Evolutionary conservation across 2,797 vertebrate genomes (phyloP), one percentile per base, ranked within the genome.

Genomic region (Protonibea diacanthus): DNA sequence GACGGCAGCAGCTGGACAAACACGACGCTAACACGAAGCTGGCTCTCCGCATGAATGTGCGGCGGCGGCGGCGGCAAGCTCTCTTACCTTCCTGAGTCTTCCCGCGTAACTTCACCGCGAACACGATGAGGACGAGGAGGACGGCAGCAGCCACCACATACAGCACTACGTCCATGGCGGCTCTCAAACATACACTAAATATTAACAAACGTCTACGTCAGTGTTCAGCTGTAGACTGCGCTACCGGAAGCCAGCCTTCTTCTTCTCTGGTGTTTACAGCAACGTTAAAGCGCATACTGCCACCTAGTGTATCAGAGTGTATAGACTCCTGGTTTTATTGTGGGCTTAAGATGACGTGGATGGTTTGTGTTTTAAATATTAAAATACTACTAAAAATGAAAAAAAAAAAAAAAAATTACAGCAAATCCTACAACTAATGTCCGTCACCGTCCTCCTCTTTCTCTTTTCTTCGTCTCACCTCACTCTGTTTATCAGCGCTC

Each of bases 81-180:
- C 0, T 5, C 86, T 91, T 75, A 96, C 96, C 94, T 87, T 93
- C 83, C 17, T 91, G 86, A 2, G 91, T 86, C n/a, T 87, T 87
- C 91, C 44, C 88, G 11, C 94, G 92, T 20, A 95, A 11, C 71
- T 91, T 95, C 57, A 95, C 11, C 1, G 91, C 93, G 17, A 96
- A 94, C 23, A 89, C 5, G 0, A 96, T 92, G 2, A 96, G 83
- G 0, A 95, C 74, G 0, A 90, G 2, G 21, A 96, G 91, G n/a
- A 95, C 20, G 0, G 85, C 86, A 0, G 95, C 95, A 0, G 95
- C 94, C 3, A 81, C 38, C 0, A 94, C 12, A 71, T 95, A 96
- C 68, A 96, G 21, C 0, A 71, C 76, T 0, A 93, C 3, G 6
- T 96, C 96, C 96, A 96, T 96, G 1, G 3, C 69, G 64, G 25